These are phyloP conservation scores for Betta splendens DNA, from an alignment of 2,797 vertebrate genomes.

Conservation along the genomic window DNA sequence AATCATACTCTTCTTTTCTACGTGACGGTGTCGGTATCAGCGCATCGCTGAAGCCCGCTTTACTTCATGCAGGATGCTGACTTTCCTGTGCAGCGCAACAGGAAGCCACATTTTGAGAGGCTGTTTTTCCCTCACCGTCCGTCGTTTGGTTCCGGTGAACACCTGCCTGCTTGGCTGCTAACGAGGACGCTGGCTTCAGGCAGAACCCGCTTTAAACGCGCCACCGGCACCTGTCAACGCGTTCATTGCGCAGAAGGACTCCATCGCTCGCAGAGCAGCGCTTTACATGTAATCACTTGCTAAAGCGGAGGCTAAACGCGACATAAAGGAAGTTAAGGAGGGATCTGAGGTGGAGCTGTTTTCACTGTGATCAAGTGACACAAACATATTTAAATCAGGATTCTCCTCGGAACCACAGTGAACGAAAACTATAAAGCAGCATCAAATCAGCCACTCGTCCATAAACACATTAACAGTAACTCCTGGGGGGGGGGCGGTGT, in stretches of 20 bases:
- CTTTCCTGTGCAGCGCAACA: conserved; percentile 13
- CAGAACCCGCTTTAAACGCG: no score
- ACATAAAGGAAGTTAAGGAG: no score
- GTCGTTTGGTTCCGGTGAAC: conserved; percentile 14
- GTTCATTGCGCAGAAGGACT: no score
- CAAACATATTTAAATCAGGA: no score
- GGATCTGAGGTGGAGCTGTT: no score
- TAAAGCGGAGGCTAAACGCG: no score
- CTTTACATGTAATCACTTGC: no score
- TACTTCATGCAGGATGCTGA: conserved; percentile 2
- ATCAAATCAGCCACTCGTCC: not conserved
- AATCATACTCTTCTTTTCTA: no score
- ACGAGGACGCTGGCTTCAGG: conserved; percentile 16
- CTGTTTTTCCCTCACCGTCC: conserved; percentile 20
- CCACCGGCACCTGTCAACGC: no score
- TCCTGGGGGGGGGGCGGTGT: conserved; percentile 13
- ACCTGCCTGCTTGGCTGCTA: conserved; percentile 5
- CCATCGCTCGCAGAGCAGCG: no score
- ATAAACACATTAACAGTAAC: not conserved
- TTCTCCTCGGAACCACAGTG: no score
- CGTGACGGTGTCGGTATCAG: conserved; percentile 1
- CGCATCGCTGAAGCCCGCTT: not conserved
- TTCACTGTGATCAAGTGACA: no score
- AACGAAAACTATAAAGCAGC: not conserved
- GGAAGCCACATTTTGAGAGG: conserved; percentile 26